Evolutionary conservation across 2,113 vertebrate species (phyloP), one percentile per base, ranked within the genome.

Genomic region (Nyctereutes procyonoides): DNA sequence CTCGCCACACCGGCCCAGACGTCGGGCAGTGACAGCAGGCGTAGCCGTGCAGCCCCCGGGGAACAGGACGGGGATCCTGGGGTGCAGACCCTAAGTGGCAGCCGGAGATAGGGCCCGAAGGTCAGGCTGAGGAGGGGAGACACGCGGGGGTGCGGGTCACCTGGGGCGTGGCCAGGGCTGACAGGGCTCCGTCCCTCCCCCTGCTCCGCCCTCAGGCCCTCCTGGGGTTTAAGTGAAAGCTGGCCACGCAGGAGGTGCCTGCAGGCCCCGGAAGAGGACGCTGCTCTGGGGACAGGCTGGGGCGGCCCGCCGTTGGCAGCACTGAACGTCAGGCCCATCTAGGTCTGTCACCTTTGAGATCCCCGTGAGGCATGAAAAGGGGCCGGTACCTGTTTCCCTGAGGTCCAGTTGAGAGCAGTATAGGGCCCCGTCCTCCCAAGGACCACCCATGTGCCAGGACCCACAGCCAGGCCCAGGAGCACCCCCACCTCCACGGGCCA

Each of bases 161-260:
- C n/a, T 55, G 17, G 48, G 32, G 15, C n/a, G 58, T 14, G 9
- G 51, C n/a, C 2, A 26, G 53, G 8, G 43, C 26, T 22, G 55
- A 32, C 24, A 51, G 0, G 43, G 15, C 0, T 82, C 32, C 76
- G 24, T 15, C 3, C 5, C 32, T 28, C 0, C 0, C 8, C 14
- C 15, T 17, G 2, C 7, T 14, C 15, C 62, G 56, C 26, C 58
- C 60, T 26, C 2, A 90, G 35, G 30, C 32, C 5, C n/a, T 56
- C 20, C 48, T 20, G 19, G 38, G 9, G 22, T 63, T 62, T 65
- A 62, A 73, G 56, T 56, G 24, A 67, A 56, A 90, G 4, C 0
- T 12, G 3, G 15, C 15, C 5, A 26, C 32, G 13, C 43, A 8
- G 58, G 5, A 28, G 53, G 51, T 81, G 13, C 43, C 51, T 6